Conservation (phyloP, 2,888 invertebrate genomes). For the Chirona hameri region DNA sequence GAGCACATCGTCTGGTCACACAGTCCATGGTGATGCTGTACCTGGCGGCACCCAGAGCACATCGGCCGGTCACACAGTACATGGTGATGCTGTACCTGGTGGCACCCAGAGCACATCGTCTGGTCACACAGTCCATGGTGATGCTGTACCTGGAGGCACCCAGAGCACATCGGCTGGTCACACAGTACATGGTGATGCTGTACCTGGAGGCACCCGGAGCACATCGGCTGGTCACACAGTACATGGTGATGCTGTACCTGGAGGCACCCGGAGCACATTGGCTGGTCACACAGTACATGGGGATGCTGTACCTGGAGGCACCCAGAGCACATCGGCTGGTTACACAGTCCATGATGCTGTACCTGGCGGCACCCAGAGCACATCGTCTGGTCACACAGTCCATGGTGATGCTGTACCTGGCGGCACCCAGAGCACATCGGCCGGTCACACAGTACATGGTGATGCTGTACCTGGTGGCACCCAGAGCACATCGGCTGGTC, state of each 20-base stretch:
- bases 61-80: no score
- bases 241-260: conserved; percentile 64
- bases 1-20: background rate
- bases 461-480: conserved; percentile 58
- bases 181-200: no score
- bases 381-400: no score
- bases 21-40: conserved; percentile 64
- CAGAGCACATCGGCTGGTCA: background rate
- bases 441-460: no score
- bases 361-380: conserved; percentile 51
- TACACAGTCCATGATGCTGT: conserved; percentile 66
- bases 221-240: no score
- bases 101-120: conserved; percentile 22
- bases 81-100: conserved; percentile 62
- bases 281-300: no score
- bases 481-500: background rate
- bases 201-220: conserved; percentile 54
- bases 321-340: background rate
- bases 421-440: conserved; percentile 34
- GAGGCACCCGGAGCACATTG: conserved; percentile 33
- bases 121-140: no score
- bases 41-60: conserved; percentile 48
- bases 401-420: conserved; percentile 63
- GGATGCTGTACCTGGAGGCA: conserved; percentile 58
- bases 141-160: conserved; percentile 59